phyloP scores from a whole-genome alignment of 2,113 vertebrate genomes.

The Lophura nycthemera region DNA sequence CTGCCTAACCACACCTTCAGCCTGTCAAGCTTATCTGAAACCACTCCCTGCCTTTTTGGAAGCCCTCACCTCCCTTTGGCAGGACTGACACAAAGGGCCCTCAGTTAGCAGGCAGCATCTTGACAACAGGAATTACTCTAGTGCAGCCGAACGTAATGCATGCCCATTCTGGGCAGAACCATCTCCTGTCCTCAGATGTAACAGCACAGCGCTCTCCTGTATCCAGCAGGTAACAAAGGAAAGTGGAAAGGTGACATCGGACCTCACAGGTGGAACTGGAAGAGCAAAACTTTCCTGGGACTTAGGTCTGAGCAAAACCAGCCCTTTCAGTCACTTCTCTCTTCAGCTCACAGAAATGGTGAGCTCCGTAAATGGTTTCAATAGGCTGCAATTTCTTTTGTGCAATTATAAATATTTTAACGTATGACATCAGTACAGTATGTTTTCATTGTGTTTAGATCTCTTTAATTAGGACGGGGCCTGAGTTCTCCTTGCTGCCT shows the following conservation, averaged over 20 bases:
- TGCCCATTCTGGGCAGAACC: constrained; percentile 18
- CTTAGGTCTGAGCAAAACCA: neutral
- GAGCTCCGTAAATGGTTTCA: constrained; percentile 53
- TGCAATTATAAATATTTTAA: constrained; percentile 76
- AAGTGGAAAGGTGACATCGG: constrained; percentile 4
- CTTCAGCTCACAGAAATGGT: neutral
- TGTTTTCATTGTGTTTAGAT: constrained; percentile 74
- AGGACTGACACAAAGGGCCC: neutral
- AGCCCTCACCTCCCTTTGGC: neutral
- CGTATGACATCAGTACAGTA: constrained; percentile 72
- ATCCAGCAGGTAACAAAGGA: neutral
- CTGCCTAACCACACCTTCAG: neutral
- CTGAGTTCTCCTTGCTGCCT: constrained; percentile 61
- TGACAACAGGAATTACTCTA: constrained; percentile 19
- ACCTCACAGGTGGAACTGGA: constrained; percentile 44
- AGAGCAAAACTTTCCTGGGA: neutral
- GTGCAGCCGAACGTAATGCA: neutral
- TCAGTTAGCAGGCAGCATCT: accelerated
- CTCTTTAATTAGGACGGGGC: constrained; percentile 74
- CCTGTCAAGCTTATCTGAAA: accelerated
- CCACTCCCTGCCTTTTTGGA: neutral
- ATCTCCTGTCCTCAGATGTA: constrained; percentile 17
- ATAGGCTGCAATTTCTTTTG: constrained; percentile 57
- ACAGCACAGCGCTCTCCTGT: neutral
- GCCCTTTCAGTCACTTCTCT: neutral